These are phyloP conservation scores for Thyatira batis DNA, from an alignment of 2,888 invertebrate genomes.

Conservation along the genomic window DNA sequence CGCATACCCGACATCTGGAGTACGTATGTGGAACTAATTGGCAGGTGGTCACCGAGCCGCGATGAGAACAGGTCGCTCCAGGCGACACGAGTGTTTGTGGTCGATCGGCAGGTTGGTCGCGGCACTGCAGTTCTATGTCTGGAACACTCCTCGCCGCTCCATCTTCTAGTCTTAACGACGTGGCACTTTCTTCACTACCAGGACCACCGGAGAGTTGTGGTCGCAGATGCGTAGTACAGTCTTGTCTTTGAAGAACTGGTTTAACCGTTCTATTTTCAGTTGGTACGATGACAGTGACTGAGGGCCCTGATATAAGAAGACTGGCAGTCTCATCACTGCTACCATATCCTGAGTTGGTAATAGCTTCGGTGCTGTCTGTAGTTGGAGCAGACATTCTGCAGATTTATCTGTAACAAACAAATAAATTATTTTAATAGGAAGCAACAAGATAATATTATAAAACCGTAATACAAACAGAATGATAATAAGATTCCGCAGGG, in stretches of 20 bases:
- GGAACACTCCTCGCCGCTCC: conserved; percentile 89
- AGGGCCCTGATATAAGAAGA: conserved; percentile 86
- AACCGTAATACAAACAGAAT: too few relatives aligned
- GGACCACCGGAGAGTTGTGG: conserved; percentile 87
- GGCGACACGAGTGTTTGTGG: conserved; percentile 81
- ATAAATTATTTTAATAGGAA: conserved; percentile 4
- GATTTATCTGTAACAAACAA: conserved; percentile 59
- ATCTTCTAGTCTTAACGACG: conserved; percentile 85
- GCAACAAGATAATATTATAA: background rate
- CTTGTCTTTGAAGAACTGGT: conserved; percentile 92
- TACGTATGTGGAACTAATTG: conserved; percentile 86
- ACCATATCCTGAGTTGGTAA: conserved; percentile 85
- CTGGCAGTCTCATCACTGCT: conserved; percentile 93
- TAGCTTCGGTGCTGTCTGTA: conserved; percentile 81
- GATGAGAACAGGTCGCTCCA: conserved; percentile 81
- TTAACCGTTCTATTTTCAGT: conserved; percentile 83
- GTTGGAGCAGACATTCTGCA: conserved; percentile 73
- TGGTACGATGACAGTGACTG: conserved; percentile 78
- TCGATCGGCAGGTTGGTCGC: conserved; percentile 79
- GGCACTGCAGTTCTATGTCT: conserved; percentile 91
- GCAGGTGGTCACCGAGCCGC: conserved; percentile 85
- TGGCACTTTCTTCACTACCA: conserved; percentile 88
- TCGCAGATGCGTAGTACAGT: conserved; percentile 90
- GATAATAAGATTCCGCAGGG: too few relatives aligned
- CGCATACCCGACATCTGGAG: conserved; percentile 86